Conservation (phyloP, 92 coral and sea anemone genomes). For the Umimayanthus kanabou region DNA sequence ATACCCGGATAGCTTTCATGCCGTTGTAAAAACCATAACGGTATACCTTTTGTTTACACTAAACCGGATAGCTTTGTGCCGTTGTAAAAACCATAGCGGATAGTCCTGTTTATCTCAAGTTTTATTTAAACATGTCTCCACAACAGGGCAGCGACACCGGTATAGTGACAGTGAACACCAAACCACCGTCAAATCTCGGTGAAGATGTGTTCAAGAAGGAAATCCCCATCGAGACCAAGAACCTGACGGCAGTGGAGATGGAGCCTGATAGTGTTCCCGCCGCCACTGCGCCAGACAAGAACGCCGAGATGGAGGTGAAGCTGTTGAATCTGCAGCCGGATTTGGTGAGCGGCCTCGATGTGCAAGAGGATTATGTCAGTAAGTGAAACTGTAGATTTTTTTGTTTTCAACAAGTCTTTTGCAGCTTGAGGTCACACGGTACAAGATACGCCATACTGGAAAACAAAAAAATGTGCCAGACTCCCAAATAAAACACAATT, state of each 20-base stretch:
- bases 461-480: no score
- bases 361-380: constrained; percentile 47
- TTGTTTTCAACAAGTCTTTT: no score
- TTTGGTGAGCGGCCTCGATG: constrained; percentile 20
- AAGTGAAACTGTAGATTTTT: not conserved
- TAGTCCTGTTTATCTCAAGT: no score
- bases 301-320: constrained; percentile 51
- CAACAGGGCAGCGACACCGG: constrained; percentile 11
- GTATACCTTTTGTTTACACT: no score
- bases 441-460: no score
- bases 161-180: constrained; percentile 16
- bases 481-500: no score
- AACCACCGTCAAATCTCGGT: constrained; percentile 29
- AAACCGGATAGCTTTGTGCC: no score
- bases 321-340: constrained; percentile 33
- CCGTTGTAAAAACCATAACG: no score
- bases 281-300: constrained; percentile 26
- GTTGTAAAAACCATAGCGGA: no score
- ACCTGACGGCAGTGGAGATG: constrained; percentile 61
- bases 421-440: no score
- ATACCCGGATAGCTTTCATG: no score
- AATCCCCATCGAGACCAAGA: constrained; percentile 81
- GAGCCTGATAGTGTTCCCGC: constrained; percentile 37
- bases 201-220: constrained; percentile 74
- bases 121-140: not conserved